These are phyloP conservation scores for Otis tarda DNA, from an alignment of 2,113 vertebrate genomes.

Conservation along the genomic window DNA sequence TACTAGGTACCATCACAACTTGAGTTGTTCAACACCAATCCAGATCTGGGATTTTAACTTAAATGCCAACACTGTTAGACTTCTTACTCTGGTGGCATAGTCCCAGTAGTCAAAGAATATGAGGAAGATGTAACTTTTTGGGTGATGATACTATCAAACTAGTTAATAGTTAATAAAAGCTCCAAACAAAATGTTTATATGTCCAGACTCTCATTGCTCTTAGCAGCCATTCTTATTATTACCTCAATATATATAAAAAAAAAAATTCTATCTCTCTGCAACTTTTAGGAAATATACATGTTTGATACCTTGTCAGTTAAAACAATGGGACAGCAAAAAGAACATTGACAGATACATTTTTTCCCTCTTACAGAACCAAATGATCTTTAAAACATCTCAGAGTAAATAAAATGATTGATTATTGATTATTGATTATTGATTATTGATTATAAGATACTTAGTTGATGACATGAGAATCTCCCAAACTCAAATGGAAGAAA, in stretches of 20 bases:
- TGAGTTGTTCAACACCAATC: not conserved
- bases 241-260: not conserved
- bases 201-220: not conserved
- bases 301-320: not conserved
- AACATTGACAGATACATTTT: not conserved
- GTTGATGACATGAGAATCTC: not conserved
- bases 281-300: not conserved
- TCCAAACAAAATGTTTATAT: not conserved
- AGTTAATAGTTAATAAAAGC: not conserved
- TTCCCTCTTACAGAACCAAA: not conserved
- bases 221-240: not conserved
- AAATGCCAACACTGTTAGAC: accelerated
- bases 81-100: not conserved
- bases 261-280: not conserved
- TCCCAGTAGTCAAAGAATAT: not conserved
- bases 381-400: not conserved
- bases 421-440: too few relatives aligned
- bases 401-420: not conserved
- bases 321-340: not conserved
- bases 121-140: not conserved
- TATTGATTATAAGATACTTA: not conserved
- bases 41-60: not conserved
- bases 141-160: not conserved
- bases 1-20: not conserved
- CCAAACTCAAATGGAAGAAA: not conserved